These are phyloP conservation scores for Zaprionus gabonicus DNA, from an alignment of 1,140 invertebrate genomes.

Conservation along the genomic window DNA sequence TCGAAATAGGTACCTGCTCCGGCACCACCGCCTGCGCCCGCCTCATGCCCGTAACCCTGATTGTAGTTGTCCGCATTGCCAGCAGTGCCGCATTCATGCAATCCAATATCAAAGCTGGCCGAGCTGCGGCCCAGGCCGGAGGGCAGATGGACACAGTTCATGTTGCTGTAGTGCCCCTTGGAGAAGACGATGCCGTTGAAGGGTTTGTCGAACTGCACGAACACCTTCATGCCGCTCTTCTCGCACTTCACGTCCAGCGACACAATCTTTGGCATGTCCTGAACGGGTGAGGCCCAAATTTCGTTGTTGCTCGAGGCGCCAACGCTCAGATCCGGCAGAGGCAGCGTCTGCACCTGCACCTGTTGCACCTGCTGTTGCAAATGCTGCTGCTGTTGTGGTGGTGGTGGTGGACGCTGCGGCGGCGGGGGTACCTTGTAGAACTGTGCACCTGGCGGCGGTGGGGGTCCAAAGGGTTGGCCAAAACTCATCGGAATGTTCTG, in stretches of 20 bases:
- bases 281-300: conserved; percentile 91
- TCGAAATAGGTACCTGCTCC: conserved; percentile 97
- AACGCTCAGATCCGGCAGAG: conserved; percentile 79
- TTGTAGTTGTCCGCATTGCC: conserved; percentile 95
- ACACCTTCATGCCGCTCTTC: conserved; percentile 96
- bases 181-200: conserved; percentile 98
- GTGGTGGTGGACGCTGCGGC: conserved; percentile 85
- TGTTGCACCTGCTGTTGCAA: conserved; percentile 86
- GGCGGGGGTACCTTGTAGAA: conserved; percentile 89
- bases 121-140: conserved; percentile 93
- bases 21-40: conserved; percentile 72
- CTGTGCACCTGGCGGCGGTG: conserved; percentile 85
- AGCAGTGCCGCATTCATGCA: conserved; percentile 95
- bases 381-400: conserved; percentile 85
- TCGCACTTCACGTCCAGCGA: conserved; percentile 97
- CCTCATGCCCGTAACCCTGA: conserved; percentile 92
- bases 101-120: conserved; percentile 95
- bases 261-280: conserved; percentile 96
- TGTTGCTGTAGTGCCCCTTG: conserved; percentile 95
- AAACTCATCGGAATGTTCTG: conserved; percentile 77
- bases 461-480: conserved; percentile 85
- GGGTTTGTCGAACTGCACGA: conserved; percentile 95
- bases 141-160: conserved; percentile 95
- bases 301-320: conserved; percentile 87
- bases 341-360: conserved; percentile 85